phyloP scores from a whole-genome alignment of 2,113 vertebrate species.

The Scopus umbretta region DNA sequence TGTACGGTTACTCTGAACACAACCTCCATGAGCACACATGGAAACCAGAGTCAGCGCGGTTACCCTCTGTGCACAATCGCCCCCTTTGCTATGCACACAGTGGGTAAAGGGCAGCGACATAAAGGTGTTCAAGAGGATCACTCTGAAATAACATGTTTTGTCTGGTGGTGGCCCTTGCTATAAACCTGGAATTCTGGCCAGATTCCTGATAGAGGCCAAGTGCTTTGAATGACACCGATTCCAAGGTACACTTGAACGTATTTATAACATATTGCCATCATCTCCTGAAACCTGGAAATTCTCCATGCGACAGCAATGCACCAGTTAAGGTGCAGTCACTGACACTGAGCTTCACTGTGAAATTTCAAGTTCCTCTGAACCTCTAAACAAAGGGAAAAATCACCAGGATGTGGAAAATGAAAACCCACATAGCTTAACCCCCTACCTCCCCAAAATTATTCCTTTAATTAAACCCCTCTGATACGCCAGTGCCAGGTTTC shows the following conservation, averaged over 20 bases:
- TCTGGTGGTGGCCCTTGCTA: not conserved
- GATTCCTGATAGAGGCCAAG: not conserved
- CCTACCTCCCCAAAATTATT: not conserved
- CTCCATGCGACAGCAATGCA: not conserved
- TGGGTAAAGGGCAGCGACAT: not conserved
- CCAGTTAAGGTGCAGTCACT: not conserved
- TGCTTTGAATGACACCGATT: not conserved
- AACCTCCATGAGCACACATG: accelerated
- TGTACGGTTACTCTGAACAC: not conserved
- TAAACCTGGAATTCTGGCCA: not conserved
- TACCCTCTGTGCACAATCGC: accelerated
- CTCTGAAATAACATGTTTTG: not conserved
- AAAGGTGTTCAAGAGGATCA: not conserved
- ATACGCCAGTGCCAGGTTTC: not conserved
- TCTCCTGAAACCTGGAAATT: not conserved
- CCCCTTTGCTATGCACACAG: no score
- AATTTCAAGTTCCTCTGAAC: not conserved
- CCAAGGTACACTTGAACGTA: not conserved
- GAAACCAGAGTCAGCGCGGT: not conserved
- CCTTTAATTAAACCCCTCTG: not conserved
- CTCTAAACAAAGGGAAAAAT: not conserved
- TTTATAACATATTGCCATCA: not conserved
- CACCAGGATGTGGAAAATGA: not conserved
- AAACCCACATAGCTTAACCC: not conserved
- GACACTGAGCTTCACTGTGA: not conserved